These are phyloP conservation scores for Malurus alboscapulatus DNA, from an alignment of 2,113 vertebrate species.

Conservation along the genomic window DNA sequence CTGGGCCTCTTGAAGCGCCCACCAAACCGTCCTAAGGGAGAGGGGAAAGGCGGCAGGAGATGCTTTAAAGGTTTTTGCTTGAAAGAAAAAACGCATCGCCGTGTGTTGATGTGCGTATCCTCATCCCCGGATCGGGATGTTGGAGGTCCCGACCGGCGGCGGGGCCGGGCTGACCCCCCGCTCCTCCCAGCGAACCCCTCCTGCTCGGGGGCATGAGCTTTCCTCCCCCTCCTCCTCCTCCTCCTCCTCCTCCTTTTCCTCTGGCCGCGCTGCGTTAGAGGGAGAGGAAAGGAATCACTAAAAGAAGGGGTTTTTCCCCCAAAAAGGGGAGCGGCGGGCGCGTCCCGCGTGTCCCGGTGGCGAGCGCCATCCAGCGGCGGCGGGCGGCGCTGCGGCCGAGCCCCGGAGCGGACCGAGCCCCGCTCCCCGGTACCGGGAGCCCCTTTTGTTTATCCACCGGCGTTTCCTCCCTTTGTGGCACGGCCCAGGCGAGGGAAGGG, in stretches of 20 bases:
- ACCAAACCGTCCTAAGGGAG: conserved; percentile 35
- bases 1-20: conserved; percentile 62
- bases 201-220: neutral
- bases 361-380: conserved; percentile 81
- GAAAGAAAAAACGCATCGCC: neutral
- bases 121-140: neutral
- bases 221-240: neutral
- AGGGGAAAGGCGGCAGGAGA: conserved; percentile 13
- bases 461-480: conserved; percentile 76
- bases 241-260: neutral
- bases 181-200: neutral
- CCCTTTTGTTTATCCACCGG: conserved; percentile 72
- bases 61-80: neutral
- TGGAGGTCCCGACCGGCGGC: neutral
- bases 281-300: neutral
- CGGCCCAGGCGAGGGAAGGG: neutral
- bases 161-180: neutral
- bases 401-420: conserved; percentile 12
- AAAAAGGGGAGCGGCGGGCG: neutral
- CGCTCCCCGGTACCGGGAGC: conserved; percentile 66
- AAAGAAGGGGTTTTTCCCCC: accelerated
- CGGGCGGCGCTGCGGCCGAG: neutral
- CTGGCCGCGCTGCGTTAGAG: neutral
- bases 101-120: neutral
- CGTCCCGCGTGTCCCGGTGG: neutral